Evolutionary conservation across 2,888 invertebrate genomes (phyloP).

Genomic region (Andrena trimmerana): DNA sequence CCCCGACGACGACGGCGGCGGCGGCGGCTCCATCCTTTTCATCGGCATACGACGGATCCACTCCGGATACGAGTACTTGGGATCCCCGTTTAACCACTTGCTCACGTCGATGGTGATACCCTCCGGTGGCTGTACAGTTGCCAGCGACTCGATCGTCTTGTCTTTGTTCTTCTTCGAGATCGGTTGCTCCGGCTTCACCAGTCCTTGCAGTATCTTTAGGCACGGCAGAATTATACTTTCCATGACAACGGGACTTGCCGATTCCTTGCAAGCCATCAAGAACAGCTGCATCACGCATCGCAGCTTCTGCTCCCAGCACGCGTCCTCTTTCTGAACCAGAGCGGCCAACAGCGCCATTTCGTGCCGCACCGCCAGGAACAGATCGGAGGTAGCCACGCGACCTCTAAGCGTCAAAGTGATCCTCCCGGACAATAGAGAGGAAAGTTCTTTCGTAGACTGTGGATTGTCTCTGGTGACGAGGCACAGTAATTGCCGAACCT

Average conservation of each 20-base stretch:
- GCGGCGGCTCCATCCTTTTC: constrained; percentile 76
- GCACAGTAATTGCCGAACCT: constrained; percentile 95
- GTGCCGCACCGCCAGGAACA: constrained; percentile 93
- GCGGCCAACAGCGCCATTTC: constrained; percentile 95
- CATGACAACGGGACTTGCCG: constrained; percentile 94
- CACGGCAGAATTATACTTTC: constrained; percentile 97
- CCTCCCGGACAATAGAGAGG: constrained; percentile 92
- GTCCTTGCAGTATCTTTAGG: constrained; percentile 94
- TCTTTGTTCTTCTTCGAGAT: constrained; percentile 86
- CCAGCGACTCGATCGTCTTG: constrained; percentile 86
- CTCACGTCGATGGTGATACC: constrained; percentile 90
- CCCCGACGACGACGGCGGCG: constrained; percentile 57
- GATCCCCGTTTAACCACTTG: constrained; percentile 91
- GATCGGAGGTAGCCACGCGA: constrained; percentile 90
- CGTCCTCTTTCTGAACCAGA: constrained; percentile 96
- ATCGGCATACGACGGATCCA: constrained; percentile 90
- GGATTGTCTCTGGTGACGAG: constrained; percentile 95
- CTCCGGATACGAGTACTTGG: constrained; percentile 89
- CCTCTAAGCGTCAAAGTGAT: constrained; percentile 93
- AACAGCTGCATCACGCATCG: constrained; percentile 95
- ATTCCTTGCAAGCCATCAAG: constrained; percentile 91
- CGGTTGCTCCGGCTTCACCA: constrained; percentile 90
- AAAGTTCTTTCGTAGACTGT: constrained; percentile 93
- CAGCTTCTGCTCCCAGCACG: constrained; percentile 97
- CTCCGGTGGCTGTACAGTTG: constrained; percentile 87